phyloP scores from a whole-genome alignment of 2,797 vertebrate genomes.

The Sebastes steindachneri region DNA sequence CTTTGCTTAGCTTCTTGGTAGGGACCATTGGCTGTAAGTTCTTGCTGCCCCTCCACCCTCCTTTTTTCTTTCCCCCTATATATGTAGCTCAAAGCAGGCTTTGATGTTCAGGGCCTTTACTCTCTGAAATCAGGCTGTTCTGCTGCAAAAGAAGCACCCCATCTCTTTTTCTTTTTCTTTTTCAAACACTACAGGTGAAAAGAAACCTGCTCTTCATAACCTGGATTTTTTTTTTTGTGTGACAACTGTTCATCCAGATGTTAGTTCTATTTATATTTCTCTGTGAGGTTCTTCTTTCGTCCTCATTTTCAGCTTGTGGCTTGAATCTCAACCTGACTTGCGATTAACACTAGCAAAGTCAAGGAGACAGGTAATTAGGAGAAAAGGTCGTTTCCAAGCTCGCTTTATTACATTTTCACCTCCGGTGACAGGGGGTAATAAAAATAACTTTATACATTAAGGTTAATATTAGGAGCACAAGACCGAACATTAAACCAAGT shows the following conservation, averaged over 20 bases:
- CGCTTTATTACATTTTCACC: constrained; percentile 20
- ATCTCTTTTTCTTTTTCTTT: neutral
- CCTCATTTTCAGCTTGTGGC: neutral
- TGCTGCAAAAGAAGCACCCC: constrained; percentile 38
- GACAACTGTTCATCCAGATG: constrained; percentile 11
- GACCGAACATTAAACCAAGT: neutral
- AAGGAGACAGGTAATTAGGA: constrained; percentile 32
- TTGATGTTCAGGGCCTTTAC: constrained; percentile 60
- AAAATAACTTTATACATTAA: constrained; percentile 1
- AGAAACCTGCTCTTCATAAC: constrained; percentile 5
- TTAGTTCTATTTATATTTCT: constrained; percentile 2
- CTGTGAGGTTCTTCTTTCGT: neutral
- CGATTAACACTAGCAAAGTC: neutral
- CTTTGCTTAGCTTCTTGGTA: constrained; percentile 6
- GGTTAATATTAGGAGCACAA: neutral
- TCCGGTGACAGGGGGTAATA: neutral
- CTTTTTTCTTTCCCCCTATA: neutral
- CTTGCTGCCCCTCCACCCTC: constrained; percentile 4
- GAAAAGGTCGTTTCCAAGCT: constrained; percentile 28
- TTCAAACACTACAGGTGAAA: constrained; percentile 19
- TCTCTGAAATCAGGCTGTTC: constrained; percentile 44
- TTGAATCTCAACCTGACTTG: neutral
- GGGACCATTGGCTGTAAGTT: constrained; percentile 26
- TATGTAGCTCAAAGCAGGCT: constrained; percentile 51
- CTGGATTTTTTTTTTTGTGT: neutral